phyloP scores from a whole-genome alignment of 2,113 vertebrate genomes.

The Castor canadensis region DNA sequence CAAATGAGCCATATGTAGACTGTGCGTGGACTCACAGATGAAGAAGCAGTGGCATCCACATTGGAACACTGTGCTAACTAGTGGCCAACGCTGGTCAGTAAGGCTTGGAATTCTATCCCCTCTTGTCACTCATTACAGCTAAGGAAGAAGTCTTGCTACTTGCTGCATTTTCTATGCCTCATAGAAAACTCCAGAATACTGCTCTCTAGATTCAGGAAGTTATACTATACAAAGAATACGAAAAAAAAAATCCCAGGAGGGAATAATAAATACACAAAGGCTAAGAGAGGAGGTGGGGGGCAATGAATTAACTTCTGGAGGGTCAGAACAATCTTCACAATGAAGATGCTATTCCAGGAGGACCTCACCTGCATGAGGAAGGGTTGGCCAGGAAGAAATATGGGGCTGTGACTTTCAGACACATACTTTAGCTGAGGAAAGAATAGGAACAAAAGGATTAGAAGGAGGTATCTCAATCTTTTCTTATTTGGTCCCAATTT shows the following conservation, averaged over 20 bases:
- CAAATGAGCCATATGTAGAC: neutral
- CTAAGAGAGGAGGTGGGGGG: neutral
- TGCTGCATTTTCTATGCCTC: neutral
- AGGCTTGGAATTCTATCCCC: neutral
- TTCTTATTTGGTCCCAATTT: neutral
- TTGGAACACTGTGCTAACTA: neutral
- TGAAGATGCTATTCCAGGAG: neutral
- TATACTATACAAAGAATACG: neutral
- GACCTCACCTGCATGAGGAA: neutral
- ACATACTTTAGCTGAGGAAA: neutral
- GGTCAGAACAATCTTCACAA: neutral
- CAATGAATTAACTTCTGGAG: neutral
- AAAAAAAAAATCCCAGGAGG: neutral
- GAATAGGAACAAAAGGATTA: neutral
- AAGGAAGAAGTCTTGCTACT: neutral
- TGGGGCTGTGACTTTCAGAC: neutral
- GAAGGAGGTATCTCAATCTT: neutral
- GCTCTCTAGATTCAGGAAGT: neutral
- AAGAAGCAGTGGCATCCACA: neutral
- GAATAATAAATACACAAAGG: neutral
- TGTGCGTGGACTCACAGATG: neutral
- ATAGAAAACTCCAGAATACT: neutral
- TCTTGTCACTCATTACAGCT: neutral
- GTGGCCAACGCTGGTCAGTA: neutral
- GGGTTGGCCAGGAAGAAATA: neutral